phyloP scores from a whole-genome alignment of 2,888 invertebrate species.

The Pinctada fucata region DNA sequence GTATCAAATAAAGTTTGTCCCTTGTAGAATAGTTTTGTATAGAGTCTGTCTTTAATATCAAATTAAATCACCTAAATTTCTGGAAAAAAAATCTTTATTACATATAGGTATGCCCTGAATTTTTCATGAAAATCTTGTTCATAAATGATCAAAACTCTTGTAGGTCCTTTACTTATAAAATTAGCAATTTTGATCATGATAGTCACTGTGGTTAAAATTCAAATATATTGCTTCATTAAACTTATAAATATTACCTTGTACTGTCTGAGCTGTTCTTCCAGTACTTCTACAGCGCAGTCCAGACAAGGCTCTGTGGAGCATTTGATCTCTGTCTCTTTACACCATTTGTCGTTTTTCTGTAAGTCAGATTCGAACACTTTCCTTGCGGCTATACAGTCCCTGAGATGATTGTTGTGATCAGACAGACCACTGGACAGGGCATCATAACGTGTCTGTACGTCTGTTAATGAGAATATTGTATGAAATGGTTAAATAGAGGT shows the following conservation, averaged over 20 bases:
- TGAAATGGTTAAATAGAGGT: neutral
- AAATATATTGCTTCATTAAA: neutral
- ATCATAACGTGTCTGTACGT: conserved; percentile 85
- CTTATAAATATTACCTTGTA: conserved; percentile 54
- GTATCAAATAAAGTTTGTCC: too few relatives aligned
- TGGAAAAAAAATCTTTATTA: too few relatives aligned
- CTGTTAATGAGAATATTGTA: conserved; percentile 78
- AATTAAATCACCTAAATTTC: too few relatives aligned
- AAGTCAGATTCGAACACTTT: conserved; percentile 89
- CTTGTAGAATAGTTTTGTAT: too few relatives aligned
- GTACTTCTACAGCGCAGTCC: conserved; percentile 86
- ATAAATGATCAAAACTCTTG: too few relatives aligned
- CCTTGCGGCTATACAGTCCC: conserved; percentile 86
- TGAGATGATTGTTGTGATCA: conserved; percentile 85
- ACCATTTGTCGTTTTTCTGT: conserved; percentile 90
- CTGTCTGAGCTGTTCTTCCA: conserved; percentile 92
- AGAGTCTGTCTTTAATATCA: too few relatives aligned
- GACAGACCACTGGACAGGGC: conserved; percentile 85
- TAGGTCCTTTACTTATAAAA: too few relatives aligned
- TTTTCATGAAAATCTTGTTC: too few relatives aligned
- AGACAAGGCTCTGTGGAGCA: conserved; percentile 87
- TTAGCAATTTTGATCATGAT: too few relatives aligned
- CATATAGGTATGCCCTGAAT: too few relatives aligned
- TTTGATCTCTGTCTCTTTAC: conserved; percentile 92
- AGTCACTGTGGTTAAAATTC: too few relatives aligned